Evolutionary conservation across 2,797 vertebrate species (phyloP).

Genomic region (Pseudomugil gertrudae): DNA sequence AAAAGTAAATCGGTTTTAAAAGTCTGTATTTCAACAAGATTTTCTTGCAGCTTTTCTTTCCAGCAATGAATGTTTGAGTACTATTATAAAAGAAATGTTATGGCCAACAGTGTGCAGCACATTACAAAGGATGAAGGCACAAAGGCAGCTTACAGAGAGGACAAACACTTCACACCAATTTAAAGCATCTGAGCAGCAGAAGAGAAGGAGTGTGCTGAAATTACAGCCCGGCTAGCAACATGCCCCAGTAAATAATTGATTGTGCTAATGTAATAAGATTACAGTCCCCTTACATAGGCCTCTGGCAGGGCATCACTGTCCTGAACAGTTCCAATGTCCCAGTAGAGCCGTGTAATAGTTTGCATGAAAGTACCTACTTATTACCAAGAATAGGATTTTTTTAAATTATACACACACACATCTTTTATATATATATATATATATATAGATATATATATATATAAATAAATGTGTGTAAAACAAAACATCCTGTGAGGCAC

Average conservation of each 20-base stretch:
- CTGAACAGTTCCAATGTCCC: constrained; percentile 37
- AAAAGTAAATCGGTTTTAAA: background rate
- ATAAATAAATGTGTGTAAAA: background rate
- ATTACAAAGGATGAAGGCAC: constrained; percentile 4
- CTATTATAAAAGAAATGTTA: background rate
- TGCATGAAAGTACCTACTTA: constrained; percentile 1
- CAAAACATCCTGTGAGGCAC: background rate
- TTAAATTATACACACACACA: too few species aligned
- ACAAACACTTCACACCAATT: constrained; percentile 42
- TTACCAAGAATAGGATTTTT: too few species aligned
- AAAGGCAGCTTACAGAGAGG: constrained; percentile 18
- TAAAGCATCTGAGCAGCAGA: constrained; percentile 31
- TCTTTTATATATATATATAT: too few species aligned
- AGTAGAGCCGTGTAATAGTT: constrained; percentile 9
- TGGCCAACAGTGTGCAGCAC: background rate
- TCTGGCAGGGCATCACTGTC: constrained; percentile 48
- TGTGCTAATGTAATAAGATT: constrained; percentile 77
- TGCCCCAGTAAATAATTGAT: constrained; percentile 82
- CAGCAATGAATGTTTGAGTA: background rate
- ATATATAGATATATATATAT: too few species aligned
- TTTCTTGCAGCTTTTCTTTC: background rate
- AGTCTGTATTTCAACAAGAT: background rate
- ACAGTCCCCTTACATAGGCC: constrained; percentile 58
- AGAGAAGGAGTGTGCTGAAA: constrained; percentile 69
- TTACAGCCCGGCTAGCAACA: constrained; percentile 74